Conservation (phyloP, 1,140 invertebrate species). For the Hycleus cichorii region DNA sequence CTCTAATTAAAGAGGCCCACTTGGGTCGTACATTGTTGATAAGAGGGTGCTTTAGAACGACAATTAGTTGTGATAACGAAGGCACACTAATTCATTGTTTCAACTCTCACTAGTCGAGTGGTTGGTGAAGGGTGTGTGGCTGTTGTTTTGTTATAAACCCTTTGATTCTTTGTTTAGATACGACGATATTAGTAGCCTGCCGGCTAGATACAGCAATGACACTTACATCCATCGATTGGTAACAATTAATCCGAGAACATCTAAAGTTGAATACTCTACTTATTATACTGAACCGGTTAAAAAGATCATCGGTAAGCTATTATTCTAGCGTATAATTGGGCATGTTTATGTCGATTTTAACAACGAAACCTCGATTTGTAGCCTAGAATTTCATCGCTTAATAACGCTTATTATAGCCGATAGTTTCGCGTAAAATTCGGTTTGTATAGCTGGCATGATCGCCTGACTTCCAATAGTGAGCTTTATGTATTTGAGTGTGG, state of each 20-base stretch:
- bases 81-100: no score
- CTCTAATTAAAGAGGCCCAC: background rate
- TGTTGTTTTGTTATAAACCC: background rate
- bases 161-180: constrained; percentile 21
- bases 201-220: constrained; percentile 50
- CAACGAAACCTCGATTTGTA: background rate
- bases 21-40: background rate
- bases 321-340: background rate
- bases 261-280: constrained; percentile 48
- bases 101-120: no score
- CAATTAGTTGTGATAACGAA: no score
- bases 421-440: no score
- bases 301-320: constrained; percentile 51
- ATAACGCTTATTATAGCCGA: background rate
- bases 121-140: no score
- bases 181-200: constrained; percentile 40
- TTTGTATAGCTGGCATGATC: no score
- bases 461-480: background rate
- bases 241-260: constrained; percentile 46
- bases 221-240: constrained; percentile 57
- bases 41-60: no score
- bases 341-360: background rate
- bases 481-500: background rate
- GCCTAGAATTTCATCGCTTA: background rate
- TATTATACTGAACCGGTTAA: constrained; percentile 57